phyloP scores from a whole-genome alignment of 2,113 vertebrate species.

The Neoarius graeffei region DNA sequence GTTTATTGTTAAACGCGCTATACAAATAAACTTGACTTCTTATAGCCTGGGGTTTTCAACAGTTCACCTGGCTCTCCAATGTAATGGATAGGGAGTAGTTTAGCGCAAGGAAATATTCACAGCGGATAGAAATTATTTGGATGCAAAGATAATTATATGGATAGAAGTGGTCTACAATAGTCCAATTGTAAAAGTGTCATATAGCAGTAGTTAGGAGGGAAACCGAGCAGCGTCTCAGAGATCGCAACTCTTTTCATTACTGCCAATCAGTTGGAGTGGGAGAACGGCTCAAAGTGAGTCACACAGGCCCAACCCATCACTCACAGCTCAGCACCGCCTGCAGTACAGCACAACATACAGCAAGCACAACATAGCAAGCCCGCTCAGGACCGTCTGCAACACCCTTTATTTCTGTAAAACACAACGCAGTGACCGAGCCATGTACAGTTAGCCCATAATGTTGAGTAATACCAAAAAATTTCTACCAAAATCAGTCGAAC shows the following conservation, averaged over 20 bases:
- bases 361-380: background rate
- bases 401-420: too few species aligned
- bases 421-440: too few species aligned
- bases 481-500: background rate
- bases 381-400: background rate
- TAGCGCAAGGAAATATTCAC: background rate
- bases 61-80: background rate
- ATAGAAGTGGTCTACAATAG: background rate
- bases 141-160: background rate
- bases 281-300: constrained; percentile 24
- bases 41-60: background rate
- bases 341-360: background rate
- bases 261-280: constrained; percentile 35
- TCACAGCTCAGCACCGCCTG: background rate
- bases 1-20: too few species aligned
- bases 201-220: constrained; percentile 18
- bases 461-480: background rate
- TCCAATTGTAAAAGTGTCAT: constrained; percentile 38
- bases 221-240: constrained; percentile 3
- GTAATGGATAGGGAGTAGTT: background rate
- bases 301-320: constrained; percentile 8
- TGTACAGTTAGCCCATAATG: background rate
- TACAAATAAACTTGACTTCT: background rate
- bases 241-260: constrained; percentile 34
- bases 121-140: background rate